Base-by-base conservation (phyloP, 2,888 invertebrate species). In the Leptodirus hochenwartii region DNA sequence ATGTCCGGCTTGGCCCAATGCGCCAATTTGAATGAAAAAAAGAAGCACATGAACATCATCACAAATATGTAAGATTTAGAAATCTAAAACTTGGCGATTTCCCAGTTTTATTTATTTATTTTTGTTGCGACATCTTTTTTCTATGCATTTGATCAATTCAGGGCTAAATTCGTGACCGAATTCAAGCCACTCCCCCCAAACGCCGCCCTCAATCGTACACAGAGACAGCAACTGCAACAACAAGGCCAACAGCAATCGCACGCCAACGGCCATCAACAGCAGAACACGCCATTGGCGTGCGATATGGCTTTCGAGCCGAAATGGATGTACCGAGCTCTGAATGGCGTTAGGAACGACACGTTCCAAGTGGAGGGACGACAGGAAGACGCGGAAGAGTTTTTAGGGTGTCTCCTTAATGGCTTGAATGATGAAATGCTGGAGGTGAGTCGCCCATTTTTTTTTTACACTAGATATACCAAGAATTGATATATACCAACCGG, bases 351-450 rank as follows among this genome's bases (percentile, higher is more conserved):
- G 42, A 66, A 64, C n/a, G 69, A 69, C 38, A 56, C 58, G n/a
- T 67, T 68, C 41, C 64, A 73, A 24, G 76, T 82, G 30, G 85
- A 87, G 52, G 93, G 90, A 1, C 64, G 85, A 12, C 95, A 95
- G 54, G 93, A 95, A 51, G 95, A 96, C 58, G 95, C 95, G 0
- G 95, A 96, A 54, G 95, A 96, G 53, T 93, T 95, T 58, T 66
- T 95, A 2, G 82, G 88, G 5, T 87, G 82, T 51, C 64, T 95
- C 37, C 65, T 96, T 14, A 95, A 93, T 58, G 84, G 84, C 15
- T 68, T 95, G 32, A 91, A 93, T 49, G 95, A 95, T 54, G 95
- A 96, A 61, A 91, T 95, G 88, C 65, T 87, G 3, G 85, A 88
- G 64, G 80, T 84, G 45, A 49, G 53, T 34, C 34, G 12, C 35